Percentiles rank a stretch among this genome's conserved stretches.
Evolutionary conservation across 1,140 invertebrate genomes (phyloP).

Genomic region (Procambarus clarkii): DNA sequence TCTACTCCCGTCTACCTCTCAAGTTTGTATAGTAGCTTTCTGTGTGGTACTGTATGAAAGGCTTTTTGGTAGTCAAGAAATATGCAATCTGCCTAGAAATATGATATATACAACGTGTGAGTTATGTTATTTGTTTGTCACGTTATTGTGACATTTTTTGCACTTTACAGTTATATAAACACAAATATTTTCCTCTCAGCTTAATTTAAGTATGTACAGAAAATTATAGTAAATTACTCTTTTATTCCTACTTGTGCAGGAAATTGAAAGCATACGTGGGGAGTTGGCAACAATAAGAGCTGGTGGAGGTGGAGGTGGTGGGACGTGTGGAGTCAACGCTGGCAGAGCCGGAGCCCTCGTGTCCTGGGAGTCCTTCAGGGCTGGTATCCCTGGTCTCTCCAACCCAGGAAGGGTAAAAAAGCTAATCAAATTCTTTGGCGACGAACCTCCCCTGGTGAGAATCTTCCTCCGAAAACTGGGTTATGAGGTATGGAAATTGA

Average conservation of each 20-base stretch:
- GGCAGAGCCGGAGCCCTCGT: slow-evolving; percentile 41
- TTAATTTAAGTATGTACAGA: no score
- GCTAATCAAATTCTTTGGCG: slow-evolving; percentile 93
- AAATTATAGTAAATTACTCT: not conserved
- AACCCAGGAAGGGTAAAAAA: slow-evolving; percentile 90
- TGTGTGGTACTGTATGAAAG: no score
- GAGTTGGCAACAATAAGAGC: slow-evolving; percentile 86
- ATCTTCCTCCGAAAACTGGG: slow-evolving; percentile 93
- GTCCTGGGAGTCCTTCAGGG: slow-evolving; percentile 71
- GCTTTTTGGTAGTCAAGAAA: no score
- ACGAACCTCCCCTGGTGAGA: slow-evolving; percentile 92
- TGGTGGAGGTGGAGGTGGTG: slow-evolving; percentile 53
- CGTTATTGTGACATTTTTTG: no score
- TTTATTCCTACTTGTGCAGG: slow-evolving; percentile 76
- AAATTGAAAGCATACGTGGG: slow-evolving; percentile 90
- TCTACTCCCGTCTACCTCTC: no score
- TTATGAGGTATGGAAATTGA: slow-evolving; percentile 84
- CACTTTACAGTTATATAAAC: no score
- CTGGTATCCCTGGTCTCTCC: slow-evolving; percentile 78
- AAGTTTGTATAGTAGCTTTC: no score
- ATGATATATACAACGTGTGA: no score
- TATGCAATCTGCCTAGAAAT: no score
- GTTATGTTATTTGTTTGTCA: no score
- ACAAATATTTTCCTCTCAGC: no score
- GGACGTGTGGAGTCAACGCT: slow-evolving; percentile 18